Evolutionary conservation across 2,797 vertebrate species (phyloP).

Genomic region (Leptodactylus fallax): DNA sequence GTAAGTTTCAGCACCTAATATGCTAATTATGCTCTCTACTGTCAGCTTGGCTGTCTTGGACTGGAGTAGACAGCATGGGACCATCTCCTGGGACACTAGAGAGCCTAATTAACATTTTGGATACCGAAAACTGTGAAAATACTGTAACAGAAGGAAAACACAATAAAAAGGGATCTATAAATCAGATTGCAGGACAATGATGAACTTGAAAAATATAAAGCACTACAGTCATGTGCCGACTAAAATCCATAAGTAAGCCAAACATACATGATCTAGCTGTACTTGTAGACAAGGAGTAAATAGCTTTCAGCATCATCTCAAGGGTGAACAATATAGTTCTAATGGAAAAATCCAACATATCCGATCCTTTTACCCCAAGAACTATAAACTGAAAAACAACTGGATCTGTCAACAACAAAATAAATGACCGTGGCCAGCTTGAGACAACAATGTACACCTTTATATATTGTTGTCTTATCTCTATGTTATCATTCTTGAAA

Average conservation of each 20-base stretch:
- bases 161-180: not conserved
- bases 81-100: too few relatives aligned
- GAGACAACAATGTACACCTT: not conserved
- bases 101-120: too few relatives aligned
- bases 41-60: too few relatives aligned
- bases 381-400: not conserved
- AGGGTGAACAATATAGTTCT: not conserved
- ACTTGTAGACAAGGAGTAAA: not conserved
- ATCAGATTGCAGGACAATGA: not conserved
- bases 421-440: not conserved
- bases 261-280: not conserved
- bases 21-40: too few relatives aligned
- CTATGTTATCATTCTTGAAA: constrained; percentile 5
- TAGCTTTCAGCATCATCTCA: not conserved
- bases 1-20: too few relatives aligned
- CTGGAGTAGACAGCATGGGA: too few relatives aligned
- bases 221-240: not conserved
- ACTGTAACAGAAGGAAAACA: not conserved
- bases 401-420: not conserved
- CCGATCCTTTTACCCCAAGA: not conserved
- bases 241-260: not conserved
- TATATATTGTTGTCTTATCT: not conserved
- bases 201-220: not conserved
- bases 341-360: not conserved
- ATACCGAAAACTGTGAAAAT: not conserved